Percentiles rank a stretch among this genome's conserved stretches.
Conservation (phyloP, 2,888 invertebrate genomes). For the Hybos culiciformis region DNA sequence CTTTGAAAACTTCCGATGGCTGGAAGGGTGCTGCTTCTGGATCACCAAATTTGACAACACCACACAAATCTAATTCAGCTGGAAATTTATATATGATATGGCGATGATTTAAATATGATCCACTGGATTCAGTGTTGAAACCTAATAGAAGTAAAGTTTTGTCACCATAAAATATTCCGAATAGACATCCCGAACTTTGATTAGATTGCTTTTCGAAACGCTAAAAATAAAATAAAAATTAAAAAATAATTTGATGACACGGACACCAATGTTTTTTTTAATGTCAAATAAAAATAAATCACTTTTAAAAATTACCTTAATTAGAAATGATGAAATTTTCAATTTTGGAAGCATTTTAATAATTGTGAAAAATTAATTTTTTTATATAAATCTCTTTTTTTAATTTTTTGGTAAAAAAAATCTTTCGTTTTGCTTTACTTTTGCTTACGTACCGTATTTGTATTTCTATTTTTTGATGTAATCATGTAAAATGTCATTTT, state of each 20-base stretch:
- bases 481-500: too few relatives aligned
- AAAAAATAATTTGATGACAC: constrained; percentile 1
- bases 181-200: constrained; percentile 54
- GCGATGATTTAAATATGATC: constrained; percentile 38
- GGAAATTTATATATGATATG: constrained; percentile 51
- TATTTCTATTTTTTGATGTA: too few relatives aligned
- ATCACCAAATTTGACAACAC: constrained; percentile 53
- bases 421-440: too few relatives aligned
- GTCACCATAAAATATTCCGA: constrained; percentile 61
- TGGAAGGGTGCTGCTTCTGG: constrained; percentile 45
- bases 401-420: too few relatives aligned
- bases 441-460: too few relatives aligned
- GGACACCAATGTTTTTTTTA: too few relatives aligned
- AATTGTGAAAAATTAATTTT: too few relatives aligned
- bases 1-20: constrained; percentile 47
- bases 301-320: constrained; percentile 44
- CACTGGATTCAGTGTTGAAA: constrained; percentile 47
- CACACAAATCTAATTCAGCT: constrained; percentile 63
- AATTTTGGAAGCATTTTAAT: constrained; percentile 54
- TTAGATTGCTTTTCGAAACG: constrained; percentile 49
- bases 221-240: constrained; percentile 36
- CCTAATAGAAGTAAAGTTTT: constrained; percentile 55
- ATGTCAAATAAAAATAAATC: constrained; percentile 11
- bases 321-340: constrained; percentile 54
- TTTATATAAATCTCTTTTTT: too few relatives aligned